Conservation (phyloP, 2,888 invertebrate species). For the Aradus depressus region DNA sequence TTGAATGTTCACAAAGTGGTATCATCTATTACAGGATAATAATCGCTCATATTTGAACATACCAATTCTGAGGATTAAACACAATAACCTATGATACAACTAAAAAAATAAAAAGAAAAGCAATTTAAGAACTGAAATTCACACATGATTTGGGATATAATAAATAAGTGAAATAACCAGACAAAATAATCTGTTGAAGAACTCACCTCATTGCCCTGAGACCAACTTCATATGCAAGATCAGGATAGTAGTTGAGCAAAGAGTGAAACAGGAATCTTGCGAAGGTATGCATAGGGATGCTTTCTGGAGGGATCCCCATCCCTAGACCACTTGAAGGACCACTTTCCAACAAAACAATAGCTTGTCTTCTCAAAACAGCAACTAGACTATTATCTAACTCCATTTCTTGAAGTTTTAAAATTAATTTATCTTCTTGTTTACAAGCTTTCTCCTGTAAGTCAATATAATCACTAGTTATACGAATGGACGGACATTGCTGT, state of each 20-base stretch:
- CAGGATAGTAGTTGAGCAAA: slow-evolving; percentile 59
- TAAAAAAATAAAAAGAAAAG: too few relatives aligned
- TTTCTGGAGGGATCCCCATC: slow-evolving; percentile 64
- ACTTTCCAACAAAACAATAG: slow-evolving; percentile 58
- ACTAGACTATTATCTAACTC: slow-evolving; percentile 60
- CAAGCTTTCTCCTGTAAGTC: slow-evolving; percentile 48
- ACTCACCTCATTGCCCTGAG: slow-evolving; percentile 65
- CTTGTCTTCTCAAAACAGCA: slow-evolving; percentile 55
- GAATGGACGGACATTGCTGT: too few relatives aligned
- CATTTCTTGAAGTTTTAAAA: slow-evolving; percentile 61
- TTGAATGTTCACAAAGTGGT: too few relatives aligned
- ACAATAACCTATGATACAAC: too few relatives aligned
- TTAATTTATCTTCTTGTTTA: slow-evolving; percentile 66
- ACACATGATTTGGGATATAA: too few relatives aligned
- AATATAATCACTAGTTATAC: slow-evolving; percentile 5
- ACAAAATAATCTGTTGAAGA: too few relatives aligned
- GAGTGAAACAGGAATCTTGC: slow-evolving; percentile 69
- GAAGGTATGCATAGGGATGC: slow-evolving; percentile 75
- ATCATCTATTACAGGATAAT: too few relatives aligned
- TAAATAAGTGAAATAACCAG: too few relatives aligned
- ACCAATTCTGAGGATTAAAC: too few relatives aligned
- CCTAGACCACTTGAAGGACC: slow-evolving; percentile 67
- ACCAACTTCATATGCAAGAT: slow-evolving; percentile 68
- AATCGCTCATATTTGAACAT: too few relatives aligned
- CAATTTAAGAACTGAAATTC: too few relatives aligned